A percentile compares a stretch with the other conserved stretches of the same genome.
phyloP scores from a whole-genome alignment of 2,113 vertebrate species.

The Callipepla squamata region DNA sequence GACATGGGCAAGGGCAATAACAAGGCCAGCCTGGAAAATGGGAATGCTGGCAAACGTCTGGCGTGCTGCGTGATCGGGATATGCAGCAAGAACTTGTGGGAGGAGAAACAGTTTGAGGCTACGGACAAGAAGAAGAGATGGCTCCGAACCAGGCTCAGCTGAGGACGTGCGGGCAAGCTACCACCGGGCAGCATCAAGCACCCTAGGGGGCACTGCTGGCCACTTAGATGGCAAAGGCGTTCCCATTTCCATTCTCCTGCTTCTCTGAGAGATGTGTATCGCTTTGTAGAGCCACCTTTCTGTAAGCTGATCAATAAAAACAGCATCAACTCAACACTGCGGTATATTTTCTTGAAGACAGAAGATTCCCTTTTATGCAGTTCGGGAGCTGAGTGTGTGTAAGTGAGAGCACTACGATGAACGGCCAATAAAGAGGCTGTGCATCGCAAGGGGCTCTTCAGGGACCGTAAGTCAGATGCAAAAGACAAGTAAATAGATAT shows the following conservation, averaged over 20 bases:
- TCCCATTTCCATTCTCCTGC: background rate
- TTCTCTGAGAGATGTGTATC: background rate
- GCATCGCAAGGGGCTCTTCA: background rate
- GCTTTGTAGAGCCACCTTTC: background rate
- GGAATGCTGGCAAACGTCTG: constrained; percentile 91
- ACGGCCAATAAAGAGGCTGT: background rate
- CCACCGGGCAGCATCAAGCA: background rate
- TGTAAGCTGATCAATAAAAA: constrained; percentile 66
- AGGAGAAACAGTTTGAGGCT: constrained; percentile 15
- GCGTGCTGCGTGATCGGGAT: constrained; percentile 91
- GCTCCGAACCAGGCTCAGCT: background rate
- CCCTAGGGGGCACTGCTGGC: background rate
- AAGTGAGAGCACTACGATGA: background rate
- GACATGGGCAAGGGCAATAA: constrained; percentile 89
- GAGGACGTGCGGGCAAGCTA: background rate
- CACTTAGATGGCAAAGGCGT: background rate
- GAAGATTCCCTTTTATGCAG: background rate
- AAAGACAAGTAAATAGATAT: background rate
- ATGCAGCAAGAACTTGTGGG: constrained; percentile 75
- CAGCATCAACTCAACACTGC: constrained; percentile 37
- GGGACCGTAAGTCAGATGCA: background rate
- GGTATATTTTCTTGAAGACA: background rate
- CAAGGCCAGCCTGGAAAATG: constrained; percentile 85
- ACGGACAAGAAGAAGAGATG: constrained; percentile 53
- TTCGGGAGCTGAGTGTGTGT: background rate